phyloP scores from a whole-genome alignment of 1,140 invertebrate genomes.

The Heliconius hermathena region DNA sequence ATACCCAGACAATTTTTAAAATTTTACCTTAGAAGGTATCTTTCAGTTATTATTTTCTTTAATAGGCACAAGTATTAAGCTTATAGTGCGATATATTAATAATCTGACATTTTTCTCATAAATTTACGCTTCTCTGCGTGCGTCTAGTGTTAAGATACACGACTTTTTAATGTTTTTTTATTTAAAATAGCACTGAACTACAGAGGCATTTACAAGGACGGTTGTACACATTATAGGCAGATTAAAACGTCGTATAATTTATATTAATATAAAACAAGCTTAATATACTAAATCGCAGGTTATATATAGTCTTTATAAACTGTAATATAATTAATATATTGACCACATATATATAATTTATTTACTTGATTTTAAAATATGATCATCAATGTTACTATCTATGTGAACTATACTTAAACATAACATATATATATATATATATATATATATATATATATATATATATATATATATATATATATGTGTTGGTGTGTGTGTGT shows the following conservation, averaged over 20 bases:
- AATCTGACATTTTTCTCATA: background rate
- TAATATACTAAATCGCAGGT: background rate
- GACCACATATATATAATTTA: background rate
- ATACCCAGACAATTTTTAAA: too few species aligned
- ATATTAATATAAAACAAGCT: background rate
- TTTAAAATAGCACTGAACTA: conserved; percentile 12
- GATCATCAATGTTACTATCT: background rate
- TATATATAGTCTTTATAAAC: background rate
- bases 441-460: too few species aligned
- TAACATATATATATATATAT: conserved; percentile 6
- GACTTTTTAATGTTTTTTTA: background rate
- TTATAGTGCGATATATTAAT: background rate
- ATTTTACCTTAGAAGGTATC: too few species aligned
- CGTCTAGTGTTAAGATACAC: background rate
- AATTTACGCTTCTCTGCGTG: background rate
- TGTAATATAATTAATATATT: too few species aligned
- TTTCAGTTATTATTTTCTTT: background rate
- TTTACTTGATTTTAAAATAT: background rate
- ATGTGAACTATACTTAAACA: background rate
- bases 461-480: too few species aligned
- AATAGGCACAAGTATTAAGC: background rate
- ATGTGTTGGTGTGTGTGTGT: too few species aligned
- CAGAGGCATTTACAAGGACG: conserved; percentile 26
- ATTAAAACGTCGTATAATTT: background rate
- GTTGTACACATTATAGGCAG: conserved; percentile 22